Conservation (phyloP, 2,888 invertebrate species). For the Caenorhabditis uteleia region DNA sequence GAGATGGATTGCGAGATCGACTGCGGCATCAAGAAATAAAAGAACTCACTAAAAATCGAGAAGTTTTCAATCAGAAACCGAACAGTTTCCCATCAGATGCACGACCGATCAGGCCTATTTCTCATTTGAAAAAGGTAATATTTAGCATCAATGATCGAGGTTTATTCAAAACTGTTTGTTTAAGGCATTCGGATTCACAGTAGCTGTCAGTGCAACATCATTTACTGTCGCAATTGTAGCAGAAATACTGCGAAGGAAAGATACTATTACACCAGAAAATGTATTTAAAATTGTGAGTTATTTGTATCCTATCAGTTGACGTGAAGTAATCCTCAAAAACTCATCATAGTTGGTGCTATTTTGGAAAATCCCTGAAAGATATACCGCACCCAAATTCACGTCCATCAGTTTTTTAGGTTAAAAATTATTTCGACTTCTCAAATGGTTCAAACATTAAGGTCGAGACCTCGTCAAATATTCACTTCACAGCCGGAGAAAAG, state of each 20-base stretch:
- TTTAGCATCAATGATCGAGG: neutral
- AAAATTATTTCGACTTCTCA: conserved; percentile 16
- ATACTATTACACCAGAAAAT: conserved; percentile 5
- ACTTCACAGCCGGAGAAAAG: conserved; percentile 49
- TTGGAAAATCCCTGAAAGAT: conserved; percentile 3
- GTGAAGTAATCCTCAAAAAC: conserved; percentile 10
- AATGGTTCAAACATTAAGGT: conserved; percentile 9
- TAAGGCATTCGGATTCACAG: conserved; percentile 28
- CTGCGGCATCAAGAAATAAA: conserved; percentile 41
- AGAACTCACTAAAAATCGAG: conserved; percentile 31
- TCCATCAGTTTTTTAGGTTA: conserved; percentile 20
- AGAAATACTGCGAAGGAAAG: conserved; percentile 13
- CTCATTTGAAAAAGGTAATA: conserved; percentile 23
- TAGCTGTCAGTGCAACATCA: conserved; percentile 17
- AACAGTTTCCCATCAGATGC: conserved; percentile 7
- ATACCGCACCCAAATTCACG: no score
- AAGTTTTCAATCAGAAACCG: conserved; percentile 1
- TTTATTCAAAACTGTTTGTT: conserved; percentile 8
- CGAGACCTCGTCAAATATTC: conserved; percentile 18
- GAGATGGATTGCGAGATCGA: conserved; percentile 40
- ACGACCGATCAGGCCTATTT: conserved; percentile 18
- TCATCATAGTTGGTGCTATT: no score
- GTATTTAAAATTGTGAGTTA: conserved; percentile 25
- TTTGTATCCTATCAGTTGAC: conserved; percentile 6
- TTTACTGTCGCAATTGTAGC: conserved; percentile 22